Percentiles rank a stretch among this genome's conserved stretches.
These are phyloP conservation scores for Hesperophylax magnus DNA, from an alignment of 1,140 invertebrate species.

Conservation along the genomic window DNA sequence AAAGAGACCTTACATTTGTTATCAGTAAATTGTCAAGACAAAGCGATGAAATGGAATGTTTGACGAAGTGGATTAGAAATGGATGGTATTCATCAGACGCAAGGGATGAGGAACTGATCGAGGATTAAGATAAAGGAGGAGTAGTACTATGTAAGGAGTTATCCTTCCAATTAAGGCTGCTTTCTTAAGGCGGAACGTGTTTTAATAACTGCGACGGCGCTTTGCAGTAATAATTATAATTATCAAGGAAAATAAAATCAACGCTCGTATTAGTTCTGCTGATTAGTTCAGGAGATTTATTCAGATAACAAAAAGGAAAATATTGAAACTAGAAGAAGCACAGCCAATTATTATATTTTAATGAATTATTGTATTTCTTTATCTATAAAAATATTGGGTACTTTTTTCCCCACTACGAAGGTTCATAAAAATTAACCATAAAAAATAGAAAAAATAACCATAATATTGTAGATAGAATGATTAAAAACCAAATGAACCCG, in stretches of 20 bases:
- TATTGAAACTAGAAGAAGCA: no score
- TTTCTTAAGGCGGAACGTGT: not conserved
- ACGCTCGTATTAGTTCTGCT: no score
- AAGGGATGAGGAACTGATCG: not conserved
- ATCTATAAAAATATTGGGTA: no score
- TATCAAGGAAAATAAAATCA: not conserved
- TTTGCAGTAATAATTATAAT: not conserved
- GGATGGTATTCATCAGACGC: not conserved
- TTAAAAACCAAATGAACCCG: no score
- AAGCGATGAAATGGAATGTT: not conserved
- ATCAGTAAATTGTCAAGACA: not conserved
- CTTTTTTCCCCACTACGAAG: no score
- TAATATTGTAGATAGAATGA: no score
- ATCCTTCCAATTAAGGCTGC: not conserved
- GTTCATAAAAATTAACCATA: no score
- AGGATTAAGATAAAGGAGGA: conserved; percentile 31
- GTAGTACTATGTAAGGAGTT: not conserved
- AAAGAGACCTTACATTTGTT: not conserved
- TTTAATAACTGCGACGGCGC: conserved; percentile 17
- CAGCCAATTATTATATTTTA: no score
- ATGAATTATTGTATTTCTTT: no score
- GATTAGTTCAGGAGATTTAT: no score
- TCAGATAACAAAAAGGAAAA: no score
- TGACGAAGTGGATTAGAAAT: not conserved
- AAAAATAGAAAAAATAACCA: no score